Evolutionary conservation across 1,140 invertebrate species (phyloP).

Genomic region (Nilaparvata lugens): DNA sequence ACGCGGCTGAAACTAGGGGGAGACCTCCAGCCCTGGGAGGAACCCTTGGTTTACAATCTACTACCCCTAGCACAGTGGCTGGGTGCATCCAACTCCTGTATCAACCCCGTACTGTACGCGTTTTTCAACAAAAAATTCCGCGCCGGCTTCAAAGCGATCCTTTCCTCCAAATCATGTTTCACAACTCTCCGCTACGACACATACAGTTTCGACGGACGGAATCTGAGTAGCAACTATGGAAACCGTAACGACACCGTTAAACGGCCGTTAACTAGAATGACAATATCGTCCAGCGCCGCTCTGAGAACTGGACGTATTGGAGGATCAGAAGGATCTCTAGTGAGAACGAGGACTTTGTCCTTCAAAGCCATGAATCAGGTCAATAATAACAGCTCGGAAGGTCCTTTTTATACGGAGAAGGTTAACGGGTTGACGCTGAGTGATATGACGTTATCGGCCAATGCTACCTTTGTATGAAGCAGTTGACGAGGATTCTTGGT

Average conservation of each 20-base stretch:
- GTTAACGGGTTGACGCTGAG: neutral
- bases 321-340: neutral
- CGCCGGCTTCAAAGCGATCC: slow-evolving; percentile 45
- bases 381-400: neutral
- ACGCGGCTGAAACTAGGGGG: slow-evolving; percentile 38
- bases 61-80: slow-evolving; percentile 56
- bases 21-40: slow-evolving; percentile 23
- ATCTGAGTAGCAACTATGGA: slow-evolving; percentile 4
- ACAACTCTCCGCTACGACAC: slow-evolving; percentile 21
- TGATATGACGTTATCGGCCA: neutral
- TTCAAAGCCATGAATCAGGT: neutral
- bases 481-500: too few relatives aligned
- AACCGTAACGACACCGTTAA: slow-evolving; percentile 13
- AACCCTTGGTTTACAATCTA: slow-evolving; percentile 36
- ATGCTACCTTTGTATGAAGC: neutral
- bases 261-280: slow-evolving; percentile 18
- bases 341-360: neutral
- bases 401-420: neutral
- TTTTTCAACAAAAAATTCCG: slow-evolving; percentile 57
- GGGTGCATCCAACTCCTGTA: slow-evolving; percentile 42
- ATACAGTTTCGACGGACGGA: slow-evolving; percentile 45
- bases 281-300: slow-evolving; percentile 14
- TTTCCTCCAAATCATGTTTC: slow-evolving; percentile 33
- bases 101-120: slow-evolving; percentile 50
- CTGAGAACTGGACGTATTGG: neutral